phyloP scores from a whole-genome alignment of 2,797 vertebrate genomes.

The Antennarius maculatus region DNA sequence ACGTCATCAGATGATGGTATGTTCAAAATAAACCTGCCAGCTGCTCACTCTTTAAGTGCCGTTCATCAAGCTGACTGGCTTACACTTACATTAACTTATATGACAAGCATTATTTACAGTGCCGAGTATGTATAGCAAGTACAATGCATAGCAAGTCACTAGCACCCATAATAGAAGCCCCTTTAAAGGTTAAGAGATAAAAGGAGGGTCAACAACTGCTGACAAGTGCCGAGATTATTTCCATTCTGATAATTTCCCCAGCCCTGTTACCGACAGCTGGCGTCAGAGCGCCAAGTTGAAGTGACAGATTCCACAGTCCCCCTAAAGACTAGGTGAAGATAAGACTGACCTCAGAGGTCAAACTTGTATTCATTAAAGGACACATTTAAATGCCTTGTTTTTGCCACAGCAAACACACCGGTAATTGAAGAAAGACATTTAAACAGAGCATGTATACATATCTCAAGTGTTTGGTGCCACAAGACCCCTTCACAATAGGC shows the following conservation, averaged over 20 bases:
- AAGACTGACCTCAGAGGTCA: slow-evolving; percentile 40
- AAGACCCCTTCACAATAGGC: neutral
- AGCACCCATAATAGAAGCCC: slow-evolving; percentile 41
- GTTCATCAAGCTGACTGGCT: neutral
- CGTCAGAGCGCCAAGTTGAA: slow-evolving; percentile 64
- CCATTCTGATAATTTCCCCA: slow-evolving; percentile 64
- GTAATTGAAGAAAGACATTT: neutral
- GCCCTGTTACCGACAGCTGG: slow-evolving; percentile 59
- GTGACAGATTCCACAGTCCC: slow-evolving; percentile 67
- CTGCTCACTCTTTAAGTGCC: too few relatives aligned
- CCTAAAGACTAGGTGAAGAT: slow-evolving; percentile 64
- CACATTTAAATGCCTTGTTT: slow-evolving; percentile 38
- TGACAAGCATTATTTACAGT: neutral
- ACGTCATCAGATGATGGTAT: neutral
- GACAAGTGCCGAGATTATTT: slow-evolving; percentile 79
- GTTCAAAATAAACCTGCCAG: neutral
- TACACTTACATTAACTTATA: neutral
- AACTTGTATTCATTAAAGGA: slow-evolving; percentile 24
- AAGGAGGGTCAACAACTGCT: slow-evolving; percentile 69
- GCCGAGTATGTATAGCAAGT: neutral
- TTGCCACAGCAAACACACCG: slow-evolving; percentile 18
- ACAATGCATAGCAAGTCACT: slow-evolving; percentile 13
- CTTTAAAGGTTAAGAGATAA: slow-evolving; percentile 77
- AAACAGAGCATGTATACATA: neutral
- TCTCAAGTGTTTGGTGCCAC: neutral